phyloP scores from a whole-genome alignment of 2,113 vertebrate species.

The Actinemys pallida region DNA sequence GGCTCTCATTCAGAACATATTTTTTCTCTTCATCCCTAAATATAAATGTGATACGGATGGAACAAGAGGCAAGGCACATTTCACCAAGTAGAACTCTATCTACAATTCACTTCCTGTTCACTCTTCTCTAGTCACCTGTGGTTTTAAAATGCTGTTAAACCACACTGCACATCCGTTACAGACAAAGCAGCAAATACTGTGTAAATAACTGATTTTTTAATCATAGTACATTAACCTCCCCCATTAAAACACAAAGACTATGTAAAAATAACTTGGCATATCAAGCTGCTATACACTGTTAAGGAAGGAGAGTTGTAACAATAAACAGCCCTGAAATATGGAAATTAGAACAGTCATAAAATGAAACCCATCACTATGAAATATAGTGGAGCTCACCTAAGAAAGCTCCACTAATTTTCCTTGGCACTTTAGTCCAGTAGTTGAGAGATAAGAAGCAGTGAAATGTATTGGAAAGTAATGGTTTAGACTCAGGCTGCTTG shows the following conservation, averaged over 20 bases:
- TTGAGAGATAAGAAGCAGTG: neutral
- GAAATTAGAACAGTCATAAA: neutral
- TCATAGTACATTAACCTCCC: slow-evolving; percentile 15
- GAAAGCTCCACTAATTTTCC: neutral
- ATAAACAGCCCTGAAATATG: neutral
- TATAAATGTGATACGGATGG: slow-evolving; percentile 51
- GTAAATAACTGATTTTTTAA: slow-evolving; percentile 48
- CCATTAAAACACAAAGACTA: neutral
- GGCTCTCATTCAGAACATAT: slow-evolving; percentile 66
- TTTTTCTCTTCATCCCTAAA: slow-evolving; percentile 45
- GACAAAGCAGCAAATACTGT: slow-evolving; percentile 22
- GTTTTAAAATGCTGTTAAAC: slow-evolving; percentile 73
- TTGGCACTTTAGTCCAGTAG: neutral
- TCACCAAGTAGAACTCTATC: neutral
- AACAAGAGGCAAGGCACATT: slow-evolving; percentile 26
- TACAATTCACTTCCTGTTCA: slow-evolving; percentile 74
- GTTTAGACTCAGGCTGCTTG: neutral
- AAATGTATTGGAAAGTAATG: neutral
- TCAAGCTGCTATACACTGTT: neutral
- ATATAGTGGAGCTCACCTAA: neutral
- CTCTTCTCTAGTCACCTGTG: slow-evolving; percentile 73
- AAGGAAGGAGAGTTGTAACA: neutral
- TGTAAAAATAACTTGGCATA: neutral
- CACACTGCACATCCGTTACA: slow-evolving; percentile 47
- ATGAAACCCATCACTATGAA: neutral